Evolutionary conservation across 2,113 vertebrate genomes (phyloP), one percentile per base, ranked within the genome.

Genomic region (Morone saxatilis): DNA sequence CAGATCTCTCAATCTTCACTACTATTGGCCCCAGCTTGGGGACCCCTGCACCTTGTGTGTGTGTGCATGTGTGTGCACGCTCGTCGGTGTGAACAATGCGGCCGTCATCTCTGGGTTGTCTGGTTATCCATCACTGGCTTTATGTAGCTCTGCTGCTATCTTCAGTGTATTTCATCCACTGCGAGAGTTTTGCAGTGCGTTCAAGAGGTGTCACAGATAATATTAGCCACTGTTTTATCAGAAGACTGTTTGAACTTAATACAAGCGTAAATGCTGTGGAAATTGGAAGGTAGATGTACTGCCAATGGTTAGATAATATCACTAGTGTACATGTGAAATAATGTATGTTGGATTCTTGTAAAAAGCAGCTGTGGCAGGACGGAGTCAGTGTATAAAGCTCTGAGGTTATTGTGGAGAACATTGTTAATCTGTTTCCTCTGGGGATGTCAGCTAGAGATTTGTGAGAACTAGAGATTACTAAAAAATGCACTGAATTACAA

Each of bases 1-100:
- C 5, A 63, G 41, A 88, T 85, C 85, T 87, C 88, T 92, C 86
- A 88, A 92, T 91, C 88, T 78, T 88, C 60, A 71, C 80, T 62
- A 67, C 81, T 62, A 67, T n/a, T 22, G 65, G 78, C 76, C 60
- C 62, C 40, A 40, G 57, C 72, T 65, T 19, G 3, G 75, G 56
- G 81, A 83, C 59, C 72, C 65, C 47, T 86, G 74, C 48, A 61
- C 69, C 48, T 54, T 57, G 43, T 78, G 65, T 57, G 19, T 50
- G 41, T 38, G 41, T 74, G 68, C 31, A 48, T 25, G 56, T 31
- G 59, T 7, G 85, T 50, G 81, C 19, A 4, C 51, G 57, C 63
- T 65, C 50, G 8, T 57, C 5, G 36, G 61, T 65, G 88, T 88
- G 90, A 91, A 84, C 88, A 80, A 90, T 88, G 83, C 89, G 56